Evolutionary conservation across 2,113 vertebrate genomes (phyloP).

Genomic region (Onychostruthus taczanowskii): DNA sequence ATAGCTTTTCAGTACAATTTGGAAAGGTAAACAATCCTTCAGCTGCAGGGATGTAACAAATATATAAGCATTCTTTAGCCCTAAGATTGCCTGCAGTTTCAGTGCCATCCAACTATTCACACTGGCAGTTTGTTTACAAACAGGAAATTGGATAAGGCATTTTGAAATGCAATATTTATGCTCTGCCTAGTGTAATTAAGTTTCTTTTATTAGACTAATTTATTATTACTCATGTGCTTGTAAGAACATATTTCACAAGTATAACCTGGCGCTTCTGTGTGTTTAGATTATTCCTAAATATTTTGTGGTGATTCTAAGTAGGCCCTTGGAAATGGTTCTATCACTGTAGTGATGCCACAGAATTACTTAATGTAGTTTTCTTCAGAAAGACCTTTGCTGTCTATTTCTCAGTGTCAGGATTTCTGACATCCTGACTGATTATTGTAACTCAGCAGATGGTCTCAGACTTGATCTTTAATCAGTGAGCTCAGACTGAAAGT

Average conservation of each 20-base stretch:
- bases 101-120: not conserved
- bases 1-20: not conserved
- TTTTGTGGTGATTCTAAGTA: not conserved
- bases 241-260: not conserved
- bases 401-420: conserved; percentile 32
- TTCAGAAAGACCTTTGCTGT: conserved; percentile 1
- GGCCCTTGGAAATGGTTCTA: not conserved
- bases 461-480: conserved; percentile 58
- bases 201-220: not conserved
- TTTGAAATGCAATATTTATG: not conserved
- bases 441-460: conserved; percentile 76
- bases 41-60: not conserved
- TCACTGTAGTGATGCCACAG: not conserved
- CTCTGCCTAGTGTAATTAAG: not conserved
- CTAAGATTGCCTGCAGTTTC: not conserved
- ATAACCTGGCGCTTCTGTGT: not conserved
- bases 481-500: conserved; percentile 17
- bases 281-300: not conserved
- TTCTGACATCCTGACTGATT: conserved; percentile 72
- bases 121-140: not conserved
- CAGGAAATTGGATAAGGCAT: not conserved
- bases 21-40: not conserved
- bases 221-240: not conserved
- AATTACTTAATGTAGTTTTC: not conserved
- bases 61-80: not conserved